Base-by-base conservation (phyloP, 1,140 invertebrate genomes). In the Apis florea region DNA sequence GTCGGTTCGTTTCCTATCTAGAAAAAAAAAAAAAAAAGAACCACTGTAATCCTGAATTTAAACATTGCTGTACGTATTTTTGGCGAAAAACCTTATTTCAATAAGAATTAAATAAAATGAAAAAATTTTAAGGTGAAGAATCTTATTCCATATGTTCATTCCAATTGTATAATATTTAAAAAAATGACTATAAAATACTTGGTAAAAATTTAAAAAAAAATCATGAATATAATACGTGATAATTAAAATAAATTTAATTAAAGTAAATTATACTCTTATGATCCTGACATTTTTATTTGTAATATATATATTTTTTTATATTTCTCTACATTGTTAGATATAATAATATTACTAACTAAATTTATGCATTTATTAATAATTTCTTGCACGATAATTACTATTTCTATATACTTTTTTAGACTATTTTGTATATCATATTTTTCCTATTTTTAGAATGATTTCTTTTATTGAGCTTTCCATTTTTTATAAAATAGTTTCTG, bases 1-100 rank as follows among this genome's bases (percentile, higher is more conserved):
- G 63, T 73, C 76, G 24, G 54, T 24, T 47, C 49, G 56, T 77
- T 82, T 77, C 79, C 56, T 63, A 15, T 76, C 19, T 17, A 21
- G 31, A 21, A 61, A 26, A 51, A 59, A n/a, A 51, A 13, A 26
- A 24, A 4, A 11, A 11, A 71, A 47, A 51, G n/a, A 26, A 21
- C 21, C 51, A 53, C 17, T 11, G 59, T 54, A 73, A 79, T 26
- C n/a, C n/a, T 9, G 5, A 4, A 11, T 72, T 64, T 12, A 13
- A 31, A 21, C 8, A n/a, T 58, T 49, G 26, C 6, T 40, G 5
- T 5, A 12, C 12, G 12, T 24, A 15, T 13, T 66, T 40, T 61
- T 49, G 12, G 17, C 19, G 21, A 49, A 40, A n/a, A n/a, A 3
- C 0, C 0, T 51, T 4, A 56, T 24, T 66, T n/a, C 51, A 17